Evolutionary conservation across 2,888 invertebrate genomes (phyloP), one percentile per base, ranked within the genome.

Genomic region (Xanthostigma xanthostigma): DNA sequence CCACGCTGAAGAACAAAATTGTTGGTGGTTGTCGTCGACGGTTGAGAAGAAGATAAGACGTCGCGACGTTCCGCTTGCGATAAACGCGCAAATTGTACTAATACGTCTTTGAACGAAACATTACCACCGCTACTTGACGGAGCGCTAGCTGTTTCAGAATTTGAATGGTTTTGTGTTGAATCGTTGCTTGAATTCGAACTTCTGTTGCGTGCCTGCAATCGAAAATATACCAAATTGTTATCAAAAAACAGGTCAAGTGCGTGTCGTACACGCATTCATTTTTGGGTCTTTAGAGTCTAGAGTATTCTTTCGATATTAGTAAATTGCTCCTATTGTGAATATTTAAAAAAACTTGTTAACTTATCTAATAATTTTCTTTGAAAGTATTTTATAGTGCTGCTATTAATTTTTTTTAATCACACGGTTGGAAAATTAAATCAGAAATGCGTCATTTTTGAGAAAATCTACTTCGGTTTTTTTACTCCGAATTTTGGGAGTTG

Each of bases 81-180:
- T 54, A 77, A 60, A 58, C 74, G 76, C 1, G 84, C 84, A 60
- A 84, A 84, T 60, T 85, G 84, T 3, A 84, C 78, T 11, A 86
- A 70, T 34, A 84, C 82, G 57, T 86, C 85, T 59, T 84, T 84
- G 64, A 84, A 85, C 1, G 69, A 57, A 37, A 57, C 67, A 72
- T 69, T 41, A 71, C 62, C 11, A 63, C 60, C 8, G 68, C 67
- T 0, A 66, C 72, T 69, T 73, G 76, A 60, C 65, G 71, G 57
- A 59, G 59, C 61, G 50, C 62, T 64, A 44, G 64, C 62, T 55
- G 65, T 64, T 27, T 58, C 53, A 36, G 58, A 52, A 56, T 68
- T 68, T 33, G 63, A 62, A 53, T 66, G 57, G 56, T 72, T 70
- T 53, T 73, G 70, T 52, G 69, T 70, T 41, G 74, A 72, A 58